Evolutionary conservation across 2,113 vertebrate genomes (phyloP).

Genomic region (Myrmophylax atrothorax): DNA sequence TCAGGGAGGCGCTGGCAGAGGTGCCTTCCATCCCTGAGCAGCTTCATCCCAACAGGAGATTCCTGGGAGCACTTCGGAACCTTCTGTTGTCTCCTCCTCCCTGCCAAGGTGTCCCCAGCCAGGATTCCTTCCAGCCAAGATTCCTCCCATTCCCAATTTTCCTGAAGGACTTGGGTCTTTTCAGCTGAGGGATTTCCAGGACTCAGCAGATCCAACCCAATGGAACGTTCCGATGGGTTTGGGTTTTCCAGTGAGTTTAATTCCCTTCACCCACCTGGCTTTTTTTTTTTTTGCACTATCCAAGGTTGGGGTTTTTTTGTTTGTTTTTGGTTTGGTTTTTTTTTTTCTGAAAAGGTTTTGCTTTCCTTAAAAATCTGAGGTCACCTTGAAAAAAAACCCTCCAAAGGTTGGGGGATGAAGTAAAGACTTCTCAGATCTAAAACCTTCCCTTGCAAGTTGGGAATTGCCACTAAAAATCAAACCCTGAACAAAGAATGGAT

Average conservation of each 20-base stretch:
- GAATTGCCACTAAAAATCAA: background rate
- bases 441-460: background rate
- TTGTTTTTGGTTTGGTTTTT: too few species aligned
- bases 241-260: background rate
- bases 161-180: background rate
- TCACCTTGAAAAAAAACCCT: background rate
- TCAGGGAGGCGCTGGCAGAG: background rate
- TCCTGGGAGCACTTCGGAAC: accelerated
- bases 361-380: background rate
- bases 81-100: accelerated
- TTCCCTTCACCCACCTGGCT: background rate
- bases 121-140: background rate
- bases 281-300: background rate
- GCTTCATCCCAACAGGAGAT: accelerated
- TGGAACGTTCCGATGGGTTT: accelerated
- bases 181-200: background rate
- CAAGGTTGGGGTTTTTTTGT: background rate
- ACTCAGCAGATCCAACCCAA: background rate
- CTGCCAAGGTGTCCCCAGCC: background rate
- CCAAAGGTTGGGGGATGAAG: background rate
- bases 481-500: background rate
- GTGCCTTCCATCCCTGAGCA: background rate
- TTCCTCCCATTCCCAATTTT: background rate
- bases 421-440: background rate
- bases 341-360: background rate